Evolutionary conservation across 2,797 vertebrate genomes (phyloP).

Genomic region (Meriones psammophilus): DNA sequence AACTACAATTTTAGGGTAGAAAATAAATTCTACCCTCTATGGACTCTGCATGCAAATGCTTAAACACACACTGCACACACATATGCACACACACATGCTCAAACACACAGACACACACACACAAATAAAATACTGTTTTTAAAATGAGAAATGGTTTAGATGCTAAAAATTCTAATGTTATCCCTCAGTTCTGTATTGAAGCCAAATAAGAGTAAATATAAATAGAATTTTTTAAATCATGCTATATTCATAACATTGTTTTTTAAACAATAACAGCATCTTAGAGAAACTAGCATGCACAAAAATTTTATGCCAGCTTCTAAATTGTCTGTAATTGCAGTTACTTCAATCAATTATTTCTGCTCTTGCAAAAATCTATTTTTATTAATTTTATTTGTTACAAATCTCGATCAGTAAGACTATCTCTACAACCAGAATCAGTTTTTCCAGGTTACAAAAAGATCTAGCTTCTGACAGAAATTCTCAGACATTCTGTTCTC

Average conservation of each 20-base stretch:
- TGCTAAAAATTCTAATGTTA: background rate
- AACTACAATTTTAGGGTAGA: background rate
- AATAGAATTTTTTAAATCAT: background rate
- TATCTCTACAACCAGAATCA: conserved; percentile 45
- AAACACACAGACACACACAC: background rate
- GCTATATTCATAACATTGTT: background rate
- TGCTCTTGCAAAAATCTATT: background rate
- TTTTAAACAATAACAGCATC: background rate
- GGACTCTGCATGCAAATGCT: background rate
- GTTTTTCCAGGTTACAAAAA: conserved; percentile 8
- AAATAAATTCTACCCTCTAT: background rate
- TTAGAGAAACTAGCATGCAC: background rate
- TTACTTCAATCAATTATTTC: background rate
- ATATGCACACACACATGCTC: background rate
- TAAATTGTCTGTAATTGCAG: background rate
- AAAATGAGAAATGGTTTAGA: background rate
- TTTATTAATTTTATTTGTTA: background rate
- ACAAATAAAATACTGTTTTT: background rate
- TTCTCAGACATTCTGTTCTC: background rate
- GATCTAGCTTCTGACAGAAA: conserved; percentile 14
- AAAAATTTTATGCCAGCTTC: background rate
- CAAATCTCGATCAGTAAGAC: background rate
- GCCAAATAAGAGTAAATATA: background rate
- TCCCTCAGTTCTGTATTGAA: background rate
- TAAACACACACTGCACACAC: background rate